Base-by-base conservation (phyloP, 1,140 invertebrate genomes). In the Anastatus disparis region DNA sequence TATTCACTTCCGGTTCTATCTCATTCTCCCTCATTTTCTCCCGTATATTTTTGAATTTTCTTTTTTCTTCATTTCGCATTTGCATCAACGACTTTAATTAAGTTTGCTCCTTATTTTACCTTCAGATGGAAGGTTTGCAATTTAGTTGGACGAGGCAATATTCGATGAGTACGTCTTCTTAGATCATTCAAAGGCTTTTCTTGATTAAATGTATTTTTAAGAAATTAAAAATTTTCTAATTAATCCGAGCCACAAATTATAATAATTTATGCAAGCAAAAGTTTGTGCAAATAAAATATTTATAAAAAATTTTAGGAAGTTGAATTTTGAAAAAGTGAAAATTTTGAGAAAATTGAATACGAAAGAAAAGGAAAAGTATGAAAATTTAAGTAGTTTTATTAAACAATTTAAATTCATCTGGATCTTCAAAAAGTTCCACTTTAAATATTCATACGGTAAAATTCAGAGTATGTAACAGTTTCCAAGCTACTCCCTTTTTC, bases 61-160 rank as follows among this genome's bases (percentile, higher is more conserved):
- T 12, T 12, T 1, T 50, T 61, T 58, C 64, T 62, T 64, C 67
- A 70, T 70, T 38, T 44, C 46, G 29, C 59, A 56, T 63, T 64
- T 56, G 38, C 61, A 70, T 64, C 22, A 38, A 38, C 68, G 27
- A 44, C 50, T 70, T 62, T 55, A 70, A 62, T 70, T 62, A 63
- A 55, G 29, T 40, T 27, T 17, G 15, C 52, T 10, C 17, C 12
- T 44, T 65, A 42, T 52, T 52, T 52, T 22, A 52, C 1, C 17
- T 4, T 35, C 31, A 10, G 31, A 9, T 2, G 31, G 24, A 22
- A 7, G n/a, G n/a, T 12, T 10, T 9, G 0, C 22, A 42, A 40
- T n/a, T n/a, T n/a, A n/a, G n/a, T n/a, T 15, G 40, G 42, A 27
- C 35, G 7, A 15, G 29, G 63, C 24, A 42, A 55, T 42, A 53